Base-by-base conservation (phyloP, 2,797 vertebrate species). In the Paramormyrops hopkinsi region DNA sequence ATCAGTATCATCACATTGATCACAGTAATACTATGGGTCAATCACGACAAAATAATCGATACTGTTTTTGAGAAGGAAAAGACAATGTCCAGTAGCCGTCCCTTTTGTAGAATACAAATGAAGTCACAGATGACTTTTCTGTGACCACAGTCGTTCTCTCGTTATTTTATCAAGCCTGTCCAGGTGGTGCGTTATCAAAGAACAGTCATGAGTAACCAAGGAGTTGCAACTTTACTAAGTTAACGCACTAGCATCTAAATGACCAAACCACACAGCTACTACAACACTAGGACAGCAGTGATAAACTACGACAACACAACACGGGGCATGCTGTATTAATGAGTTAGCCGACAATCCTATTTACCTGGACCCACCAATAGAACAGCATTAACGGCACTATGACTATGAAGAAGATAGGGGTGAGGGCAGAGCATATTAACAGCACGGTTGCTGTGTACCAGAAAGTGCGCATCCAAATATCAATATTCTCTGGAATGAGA, bases 301-400 rank as follows among this genome's bases (percentile, higher is more conserved):
- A 44, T 87, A 44, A 76, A 79, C 89, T 89, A 87, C 59, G 25
- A 89, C 89, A 87, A 89, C 84, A 89, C 89, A 56, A 89, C 84
- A 87, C 37, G 65, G 53, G 62, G 62, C 92, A 93, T 93, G 93
- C 92, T 90, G 90, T 92, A 95, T 94, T 93, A 93, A 95, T 95
- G 92, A 95, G 94, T 96, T 94, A 94, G 94, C 94, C 93, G 93
- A 95, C 93, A 90, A 92, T 94, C 94, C 95, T 94, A 96, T 96
- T 97, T 97, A 97, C 96, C 96, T 97, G 96, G 94, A 96, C 96
- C 95, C 96, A 96, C 96, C 96, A 97, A 96, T 96, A 97, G 96
- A 96, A 94, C 95, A 96, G 90, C 95, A 93, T 95, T 96, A 97
- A 96, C 90, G 96, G 96, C 92, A 93, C 95, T 95, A 96, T 89